phyloP scores from a whole-genome alignment of 37 sponge, comb jelly and placozoan genomes.

The Eunapius fragilis region DNA sequence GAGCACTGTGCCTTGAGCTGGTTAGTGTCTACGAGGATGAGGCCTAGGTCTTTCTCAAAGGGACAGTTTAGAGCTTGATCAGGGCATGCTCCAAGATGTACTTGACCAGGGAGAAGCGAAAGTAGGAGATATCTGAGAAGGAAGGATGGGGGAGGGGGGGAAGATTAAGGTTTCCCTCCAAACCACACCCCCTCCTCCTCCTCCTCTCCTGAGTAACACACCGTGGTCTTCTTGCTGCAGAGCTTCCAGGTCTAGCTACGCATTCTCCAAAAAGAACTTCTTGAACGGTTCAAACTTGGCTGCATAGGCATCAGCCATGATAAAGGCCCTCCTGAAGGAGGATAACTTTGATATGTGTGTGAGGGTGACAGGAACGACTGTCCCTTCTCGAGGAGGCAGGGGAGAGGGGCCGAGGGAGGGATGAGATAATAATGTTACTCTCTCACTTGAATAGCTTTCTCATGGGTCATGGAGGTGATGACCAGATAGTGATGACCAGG shows the following conservation, averaged over 20 bases:
- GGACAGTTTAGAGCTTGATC: slow-evolving; percentile 68
- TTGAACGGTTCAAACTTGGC: slow-evolving; percentile 93
- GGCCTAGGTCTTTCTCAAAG: slow-evolving; percentile 78
- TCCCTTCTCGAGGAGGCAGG: too few relatives aligned
- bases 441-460: slow-evolving; percentile 60
- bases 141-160: neutral
- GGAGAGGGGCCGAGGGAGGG: neutral
- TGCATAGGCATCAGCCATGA: slow-evolving; percentile 80
- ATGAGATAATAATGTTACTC: neutral
- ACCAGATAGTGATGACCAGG: slow-evolving; percentile 77
- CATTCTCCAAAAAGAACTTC: slow-evolving; percentile 83
- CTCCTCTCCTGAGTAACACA: too few relatives aligned
- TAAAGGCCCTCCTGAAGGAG: slow-evolving; percentile 70
- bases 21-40: slow-evolving; percentile 80
- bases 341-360: too few relatives aligned
- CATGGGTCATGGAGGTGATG: slow-evolving; percentile 59
- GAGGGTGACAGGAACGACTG: too few relatives aligned
- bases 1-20: slow-evolving; percentile 79
- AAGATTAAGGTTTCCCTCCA: too few relatives aligned
- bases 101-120: slow-evolving; percentile 46
- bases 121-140: neutral
- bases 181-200: too few relatives aligned
- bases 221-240: slow-evolving; percentile 88
- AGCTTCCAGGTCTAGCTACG: slow-evolving; percentile 63
- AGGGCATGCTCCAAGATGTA: slow-evolving; percentile 88